Evolutionary conservation across 1,140 invertebrate species (phyloP).

Genomic region (Paracyclopina nana): DNA sequence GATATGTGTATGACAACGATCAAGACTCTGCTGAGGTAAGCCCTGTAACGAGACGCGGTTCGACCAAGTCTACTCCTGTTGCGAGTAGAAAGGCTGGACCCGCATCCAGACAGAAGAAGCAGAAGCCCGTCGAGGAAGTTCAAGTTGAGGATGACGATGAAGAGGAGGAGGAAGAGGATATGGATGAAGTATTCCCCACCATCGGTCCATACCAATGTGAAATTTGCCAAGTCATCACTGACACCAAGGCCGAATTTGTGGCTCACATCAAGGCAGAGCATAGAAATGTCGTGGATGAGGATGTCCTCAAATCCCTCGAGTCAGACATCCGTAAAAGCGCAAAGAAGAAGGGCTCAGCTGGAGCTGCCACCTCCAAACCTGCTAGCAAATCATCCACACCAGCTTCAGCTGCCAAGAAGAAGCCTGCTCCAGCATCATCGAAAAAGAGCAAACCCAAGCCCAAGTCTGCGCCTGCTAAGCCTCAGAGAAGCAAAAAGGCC

Average conservation of each 20-base stretch:
- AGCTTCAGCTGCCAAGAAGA: neutral
- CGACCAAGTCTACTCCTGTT: neutral
- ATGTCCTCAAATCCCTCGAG: conserved; percentile 8
- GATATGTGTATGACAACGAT: no score
- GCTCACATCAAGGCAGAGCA: conserved; percentile 12
- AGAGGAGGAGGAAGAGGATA: neutral
- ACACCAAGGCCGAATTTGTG: conserved; percentile 14
- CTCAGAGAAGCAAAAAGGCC: no score
- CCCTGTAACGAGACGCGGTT: neutral
- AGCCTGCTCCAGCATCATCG: neutral
- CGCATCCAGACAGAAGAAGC: no score
- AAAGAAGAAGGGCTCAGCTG: neutral
- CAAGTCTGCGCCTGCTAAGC: no score
- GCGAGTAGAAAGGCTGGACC: no score
- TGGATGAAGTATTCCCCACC: neutral
- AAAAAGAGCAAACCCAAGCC: neutral
- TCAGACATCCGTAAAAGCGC: neutral
- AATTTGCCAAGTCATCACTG: conserved; percentile 10
- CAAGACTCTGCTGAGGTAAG: neutral
- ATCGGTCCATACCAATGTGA: conserved; percentile 15
- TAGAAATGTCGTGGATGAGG: conserved; percentile 9
- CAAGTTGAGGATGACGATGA: neutral
- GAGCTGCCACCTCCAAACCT: neutral
- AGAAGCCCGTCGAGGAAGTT: no score
- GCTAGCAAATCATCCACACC: no score